Evolutionary conservation across 2,888 invertebrate genomes (phyloP), one percentile per base, ranked within the genome.

Genomic region (Drosophila maculinotata): DNA sequence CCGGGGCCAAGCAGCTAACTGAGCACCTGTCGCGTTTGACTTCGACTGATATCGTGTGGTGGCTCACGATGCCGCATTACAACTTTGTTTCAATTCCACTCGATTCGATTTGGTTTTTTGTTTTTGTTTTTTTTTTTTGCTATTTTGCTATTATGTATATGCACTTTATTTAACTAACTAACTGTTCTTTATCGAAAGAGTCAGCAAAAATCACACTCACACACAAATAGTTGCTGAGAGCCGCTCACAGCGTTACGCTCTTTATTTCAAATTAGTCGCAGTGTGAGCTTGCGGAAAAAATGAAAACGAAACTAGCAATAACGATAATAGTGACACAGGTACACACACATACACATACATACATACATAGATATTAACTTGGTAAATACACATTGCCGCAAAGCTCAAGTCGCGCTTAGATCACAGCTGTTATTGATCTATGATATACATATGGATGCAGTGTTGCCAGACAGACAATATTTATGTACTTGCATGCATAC

Each of bases 171-270:
- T 39, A 25, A 53, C 52, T 38, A 26, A 42, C 30, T 57, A 75
- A 73, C 72, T 57, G 72, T 75, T 75, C 76, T 75, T 75, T 62
- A 62, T 71, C 70, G 67, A 70, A 66, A 66, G 38, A 48, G 47
- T 41, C 52, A 17, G 49, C 9, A 12, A 25, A 42, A 35, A 14
- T 30, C 15, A 36, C 25, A 49, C n/a, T 30, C 33, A 42, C 31
- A 17, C 25, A 54, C 36, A 20, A 17, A 30, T 39, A 5, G 26
- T 10, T 25, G n/a, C 31, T 41, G 49, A 63, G 45, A 30, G 48
- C 28, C 15, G 52, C 53, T 53, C 62, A n/a, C 14, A 6, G 4
- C 31, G 23, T 14, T 60, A 12, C 64, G 39, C 65, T 64, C 64
- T 30, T n/a, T 12, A 47, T 47, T 28, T 39, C 0, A 39, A 52